These are phyloP conservation scores for Sternotherus odoratus DNA, from an alignment of 2,797 vertebrate species.

Conservation along the genomic window DNA sequence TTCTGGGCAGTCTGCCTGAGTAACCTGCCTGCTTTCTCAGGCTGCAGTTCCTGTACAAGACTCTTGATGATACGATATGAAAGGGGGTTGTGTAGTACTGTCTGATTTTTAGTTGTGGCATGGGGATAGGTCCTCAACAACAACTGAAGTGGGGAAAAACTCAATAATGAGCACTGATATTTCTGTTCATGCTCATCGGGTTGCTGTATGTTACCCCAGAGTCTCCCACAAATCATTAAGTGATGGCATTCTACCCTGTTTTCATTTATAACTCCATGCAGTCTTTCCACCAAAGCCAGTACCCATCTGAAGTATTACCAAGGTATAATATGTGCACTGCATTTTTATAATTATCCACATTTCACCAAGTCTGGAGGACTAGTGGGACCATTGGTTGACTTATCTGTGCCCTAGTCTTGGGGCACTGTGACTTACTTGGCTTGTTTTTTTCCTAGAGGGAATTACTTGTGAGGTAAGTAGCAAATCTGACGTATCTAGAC, in stretches of 20 bases:
- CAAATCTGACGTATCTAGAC: not conserved
- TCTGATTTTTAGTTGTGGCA: not conserved
- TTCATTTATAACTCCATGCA: not conserved
- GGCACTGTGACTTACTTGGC: not conserved
- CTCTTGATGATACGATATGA: fast-evolving
- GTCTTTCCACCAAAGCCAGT: not conserved
- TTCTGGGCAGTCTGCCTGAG: not conserved
- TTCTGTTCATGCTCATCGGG: not conserved
- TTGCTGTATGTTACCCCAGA: not conserved
- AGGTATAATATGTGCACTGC: not conserved
- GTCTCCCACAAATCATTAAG: not conserved
- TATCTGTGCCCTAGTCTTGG: not conserved
- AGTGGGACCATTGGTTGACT: not conserved
- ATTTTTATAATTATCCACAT: not conserved
- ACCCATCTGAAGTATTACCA: not conserved
- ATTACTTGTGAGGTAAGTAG: not conserved
- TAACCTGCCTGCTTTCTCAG: not conserved
- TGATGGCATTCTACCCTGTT: not conserved
- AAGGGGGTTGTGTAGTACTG: not conserved
- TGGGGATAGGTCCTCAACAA: not conserved
- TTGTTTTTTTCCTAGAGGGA: not conserved
- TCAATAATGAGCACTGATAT: not conserved
- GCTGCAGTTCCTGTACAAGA: not conserved
- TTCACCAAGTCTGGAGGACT: not conserved
- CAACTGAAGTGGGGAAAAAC: not conserved